Conservation (phyloP, 2,797 vertebrate genomes). For the Paratrypauchen microcephalus region DNA sequence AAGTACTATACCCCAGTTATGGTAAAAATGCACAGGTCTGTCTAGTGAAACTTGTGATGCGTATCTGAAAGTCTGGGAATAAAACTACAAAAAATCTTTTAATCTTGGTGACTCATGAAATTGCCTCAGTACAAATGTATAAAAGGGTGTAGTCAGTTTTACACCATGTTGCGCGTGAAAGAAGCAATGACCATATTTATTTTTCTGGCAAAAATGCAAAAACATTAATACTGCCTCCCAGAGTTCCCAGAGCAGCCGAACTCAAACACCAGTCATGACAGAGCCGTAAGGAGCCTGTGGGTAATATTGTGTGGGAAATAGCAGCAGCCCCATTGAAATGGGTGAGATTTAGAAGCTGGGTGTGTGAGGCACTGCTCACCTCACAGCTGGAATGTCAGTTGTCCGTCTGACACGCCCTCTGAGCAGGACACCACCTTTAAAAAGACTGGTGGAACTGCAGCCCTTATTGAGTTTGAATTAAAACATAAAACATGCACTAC, state of each 20-base stretch:
- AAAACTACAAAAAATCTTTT: conserved; percentile 27
- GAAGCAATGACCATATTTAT: conserved; percentile 1
- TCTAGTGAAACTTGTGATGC: conserved; percentile 18
- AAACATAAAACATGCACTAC: neutral
- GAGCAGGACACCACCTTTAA: conserved; percentile 61
- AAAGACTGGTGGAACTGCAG: conserved; percentile 53
- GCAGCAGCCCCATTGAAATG: conserved; percentile 54
- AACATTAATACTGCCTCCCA: conserved; percentile 20
- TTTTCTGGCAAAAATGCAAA: conserved; percentile 7
- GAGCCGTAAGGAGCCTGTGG: conserved; percentile 31
- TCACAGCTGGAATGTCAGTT: conserved; percentile 81
- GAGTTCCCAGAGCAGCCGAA: conserved; percentile 2
- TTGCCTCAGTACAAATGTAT: conserved; percentile 41
- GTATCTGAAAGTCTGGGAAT: conserved; percentile 34
- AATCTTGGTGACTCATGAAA: conserved; percentile 54
- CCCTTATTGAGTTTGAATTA: conserved; percentile 21
- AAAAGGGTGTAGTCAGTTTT: conserved; percentile 33
- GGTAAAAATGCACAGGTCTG: conserved; percentile 25
- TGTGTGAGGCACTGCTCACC: conserved; percentile 78
- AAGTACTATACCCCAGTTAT: conserved; percentile 9
- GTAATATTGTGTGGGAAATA: conserved; percentile 55
- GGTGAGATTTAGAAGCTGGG: conserved; percentile 68
- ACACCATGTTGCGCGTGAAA: conserved; percentile 6
- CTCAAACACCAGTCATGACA: conserved; percentile 45
- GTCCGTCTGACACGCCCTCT: conserved; percentile 75